Base-by-base conservation (phyloP, 2,797 vertebrate genomes). In the Xiphorhynchus erythropygius region DNA sequence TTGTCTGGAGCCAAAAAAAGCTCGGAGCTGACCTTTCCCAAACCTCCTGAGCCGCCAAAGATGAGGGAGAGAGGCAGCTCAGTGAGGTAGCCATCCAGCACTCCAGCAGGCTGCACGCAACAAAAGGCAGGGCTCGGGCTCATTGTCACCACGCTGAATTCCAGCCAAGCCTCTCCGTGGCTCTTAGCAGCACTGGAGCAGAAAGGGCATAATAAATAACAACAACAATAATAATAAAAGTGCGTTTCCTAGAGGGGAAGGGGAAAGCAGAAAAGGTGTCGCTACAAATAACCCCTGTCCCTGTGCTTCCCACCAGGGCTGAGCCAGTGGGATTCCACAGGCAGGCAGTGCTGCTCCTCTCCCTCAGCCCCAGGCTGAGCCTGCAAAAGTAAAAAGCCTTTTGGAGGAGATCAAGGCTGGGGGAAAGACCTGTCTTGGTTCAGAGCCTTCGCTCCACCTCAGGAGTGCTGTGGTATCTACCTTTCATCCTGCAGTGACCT, bases 11-110 rank as follows among this genome's bases (percentile, higher is more conserved):
- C 75, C 57, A 83, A 64, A 32, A 79, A 86, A 84, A 50, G 59
- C 80, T 71, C 14, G 4, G 84, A 81, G 87, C 60, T 94, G 95
- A 94, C 93, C 94, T 96, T 95, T 96, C 89, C 74, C 87, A 92
- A 84, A 85, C 64, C 91, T 94, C 64, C 67, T 1, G 50, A 87
- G 95, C 85, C 1, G 5, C 25, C 4, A 44, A 70, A n/a, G 87
- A 68, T 4, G 75, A 63, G 59, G 55, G 65, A 62, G 50, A 82
- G 79, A 73, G 56, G 28, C 39, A 83, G 74, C 70, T 33, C 5
- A 42, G 78, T 5, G 64, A 90, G 85, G 81, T 49, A 56, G 42
- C 76, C 25, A 67, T 24, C 69, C 73, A 93, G 18, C 53, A 41
- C 67, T 78, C 9, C 33, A 64, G 73, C 59, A 22, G 83, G 90